Percentiles rank a stretch among this genome's conserved stretches.
Evolutionary conservation across 2,797 vertebrate species (phyloP).

Genomic region (Pseudomugil gertrudae): DNA sequence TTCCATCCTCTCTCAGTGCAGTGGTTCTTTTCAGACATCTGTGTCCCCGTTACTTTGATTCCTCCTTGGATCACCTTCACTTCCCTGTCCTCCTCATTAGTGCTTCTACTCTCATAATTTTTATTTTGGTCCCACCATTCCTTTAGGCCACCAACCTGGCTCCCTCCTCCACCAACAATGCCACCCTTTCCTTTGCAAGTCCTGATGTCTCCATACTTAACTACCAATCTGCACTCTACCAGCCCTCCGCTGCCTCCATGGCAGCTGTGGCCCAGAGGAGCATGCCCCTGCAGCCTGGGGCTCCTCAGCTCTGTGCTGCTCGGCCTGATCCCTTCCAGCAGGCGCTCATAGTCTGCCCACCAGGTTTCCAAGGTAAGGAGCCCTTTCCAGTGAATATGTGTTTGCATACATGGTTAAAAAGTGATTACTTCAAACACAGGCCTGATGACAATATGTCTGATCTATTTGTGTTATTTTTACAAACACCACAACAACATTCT

Average conservation of each 20-base stretch:
- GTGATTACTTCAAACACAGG: constrained; percentile 5
- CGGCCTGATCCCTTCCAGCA: constrained; percentile 99
- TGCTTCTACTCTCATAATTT: constrained; percentile 66
- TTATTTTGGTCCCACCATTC: constrained; percentile 89
- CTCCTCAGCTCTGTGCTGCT: constrained; percentile 92
- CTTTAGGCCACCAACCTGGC: constrained; percentile 93
- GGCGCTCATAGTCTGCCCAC: constrained; percentile 98
- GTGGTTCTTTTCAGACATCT: constrained; percentile 24
- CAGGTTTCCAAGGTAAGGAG: constrained; percentile 96
- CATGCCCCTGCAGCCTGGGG: constrained; percentile 94
- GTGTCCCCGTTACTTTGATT: constrained; percentile 11
- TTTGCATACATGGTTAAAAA: neutral
- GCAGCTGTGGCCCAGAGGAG: constrained; percentile 96
- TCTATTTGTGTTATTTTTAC: constrained; percentile 23
- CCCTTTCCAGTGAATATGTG: neutral
- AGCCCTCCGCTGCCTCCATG: constrained; percentile 97
- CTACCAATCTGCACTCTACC: constrained; percentile 98
- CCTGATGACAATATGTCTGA: constrained; percentile 22
- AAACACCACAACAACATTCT: constrained; percentile 23
- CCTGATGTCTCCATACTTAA: constrained; percentile 97
- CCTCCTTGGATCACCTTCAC: constrained; percentile 23
- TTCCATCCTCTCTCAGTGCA: constrained; percentile 21
- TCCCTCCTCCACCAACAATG: constrained; percentile 96
- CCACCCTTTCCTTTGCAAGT: constrained; percentile 96
- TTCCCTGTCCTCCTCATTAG: constrained; percentile 59